Conservation (phyloP, 2,797 vertebrate genomes). For the Amniataba percoides region DNA sequence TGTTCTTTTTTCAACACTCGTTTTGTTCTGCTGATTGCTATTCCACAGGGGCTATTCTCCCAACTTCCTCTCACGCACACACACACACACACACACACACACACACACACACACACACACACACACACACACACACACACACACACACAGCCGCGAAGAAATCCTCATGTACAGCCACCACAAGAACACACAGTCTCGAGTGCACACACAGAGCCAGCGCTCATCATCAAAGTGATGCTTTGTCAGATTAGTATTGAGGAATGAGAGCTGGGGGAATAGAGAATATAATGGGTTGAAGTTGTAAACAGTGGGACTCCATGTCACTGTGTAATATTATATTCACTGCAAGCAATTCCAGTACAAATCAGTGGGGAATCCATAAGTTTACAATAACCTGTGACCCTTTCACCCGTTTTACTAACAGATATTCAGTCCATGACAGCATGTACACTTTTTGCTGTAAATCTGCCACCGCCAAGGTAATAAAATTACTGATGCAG, state of each 20-base stretch:
- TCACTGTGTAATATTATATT: slow-evolving; percentile 54
- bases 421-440: background rate
- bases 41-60: slow-evolving; percentile 65
- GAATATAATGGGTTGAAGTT: slow-evolving; percentile 56
- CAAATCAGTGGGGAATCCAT: slow-evolving; percentile 40
- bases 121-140: no score
- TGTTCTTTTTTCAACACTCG: slow-evolving; percentile 50
- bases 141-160: no score
- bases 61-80: slow-evolving; percentile 23
- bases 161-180: background rate
- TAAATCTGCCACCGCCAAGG: background rate
- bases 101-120: no score
- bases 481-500: no score
- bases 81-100: slow-evolving; percentile 34
- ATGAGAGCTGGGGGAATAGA: slow-evolving; percentile 58
- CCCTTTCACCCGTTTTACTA: slow-evolving; percentile 8
- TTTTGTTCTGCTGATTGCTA: slow-evolving; percentile 78
- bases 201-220: slow-evolving; percentile 15
- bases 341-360: slow-evolving; percentile 39
- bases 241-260: slow-evolving; percentile 65
- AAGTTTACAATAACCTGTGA: slow-evolving; percentile 27
- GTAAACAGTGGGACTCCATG: slow-evolving; percentile 59
- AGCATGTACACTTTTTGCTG: background rate
- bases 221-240: slow-evolving; percentile 69
- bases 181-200: slow-evolving; percentile 22